Evolutionary conservation across 1,140 invertebrate genomes (phyloP), one percentile per base, ranked within the genome.

Genomic region (Hermatobates lingyangjiaoensis): DNA sequence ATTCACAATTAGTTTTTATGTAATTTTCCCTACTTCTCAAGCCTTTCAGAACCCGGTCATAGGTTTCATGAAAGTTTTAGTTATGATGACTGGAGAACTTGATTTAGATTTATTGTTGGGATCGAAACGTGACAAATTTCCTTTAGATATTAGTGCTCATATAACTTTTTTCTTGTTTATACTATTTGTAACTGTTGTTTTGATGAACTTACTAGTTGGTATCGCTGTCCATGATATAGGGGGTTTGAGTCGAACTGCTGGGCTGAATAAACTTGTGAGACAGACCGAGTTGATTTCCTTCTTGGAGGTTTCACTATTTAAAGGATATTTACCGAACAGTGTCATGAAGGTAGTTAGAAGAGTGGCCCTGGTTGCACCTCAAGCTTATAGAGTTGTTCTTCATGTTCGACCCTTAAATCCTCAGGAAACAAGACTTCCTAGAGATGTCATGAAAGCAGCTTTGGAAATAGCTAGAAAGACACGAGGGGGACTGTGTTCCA

Each of bases 1-100:
- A 0, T 89, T 88, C 58, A 86, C 83, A 1, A 81, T 87, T 23
- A 85, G 82, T 63, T 87, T 89, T 59, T 86, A 82, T 63, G 82
- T 87, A 0, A 80, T 88, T 57, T 87, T 87, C 64, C 83, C 83
- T 0, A 76, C 79, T 39, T 81, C 81, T 1, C 77, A 79, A 7
- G 79, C 79, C 0, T 87, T 88, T 62, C 75, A 79, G 24, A 81
- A 81, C 66, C 79, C 81, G 1, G 77, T 85, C 53, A 79, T 80
- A 62, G 80, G 79, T 20, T 74, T 87, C 30, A 83, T 87, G 28
- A 86, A 86, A 3, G 82, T 87, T 0, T 63, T 88, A 38, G 84
- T 86, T 0, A 88, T 89, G 83, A 89, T 89, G 85, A 87, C 86
- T 1, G 86, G 87, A 0, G 87, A 90, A 62, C 64, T 84, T 47